Conservation (phyloP, 1,140 invertebrate species). For the Archegozetes longisetosus region DNA sequence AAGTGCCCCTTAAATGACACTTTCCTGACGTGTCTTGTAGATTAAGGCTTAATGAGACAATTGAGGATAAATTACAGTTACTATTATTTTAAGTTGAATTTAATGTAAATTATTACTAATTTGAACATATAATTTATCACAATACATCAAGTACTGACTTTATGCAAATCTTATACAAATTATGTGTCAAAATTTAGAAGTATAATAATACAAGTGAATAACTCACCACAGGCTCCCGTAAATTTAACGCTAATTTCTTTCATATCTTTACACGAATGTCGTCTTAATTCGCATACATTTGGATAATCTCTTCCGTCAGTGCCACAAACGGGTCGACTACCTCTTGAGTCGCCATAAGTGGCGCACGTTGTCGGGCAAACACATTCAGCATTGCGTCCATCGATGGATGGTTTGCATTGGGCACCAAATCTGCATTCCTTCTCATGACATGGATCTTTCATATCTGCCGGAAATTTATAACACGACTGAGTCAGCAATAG, state of each 20-base stretch:
- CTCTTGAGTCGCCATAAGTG: constrained; percentile 59
- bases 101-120: no score
- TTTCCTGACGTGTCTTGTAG: no score
- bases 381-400: constrained; percentile 51
- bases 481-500: constrained; percentile 23
- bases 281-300: constrained; percentile 61
- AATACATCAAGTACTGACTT: no score
- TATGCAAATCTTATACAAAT: no score
- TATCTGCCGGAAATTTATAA: constrained; percentile 44
- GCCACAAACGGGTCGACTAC: constrained; percentile 53
- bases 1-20: no score
- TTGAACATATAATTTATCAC: no score
- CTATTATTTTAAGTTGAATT: no score
- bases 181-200: no score
- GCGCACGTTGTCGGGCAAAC: constrained; percentile 56
- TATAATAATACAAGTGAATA: no score
- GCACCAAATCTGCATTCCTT: constrained; percentile 54
- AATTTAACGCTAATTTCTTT: constrained; percentile 68
- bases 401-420: constrained; percentile 52
- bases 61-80: no score
- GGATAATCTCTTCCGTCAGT: constrained; percentile 35
- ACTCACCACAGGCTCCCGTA: constrained; percentile 74
- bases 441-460: constrained; percentile 54
- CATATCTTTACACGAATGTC: constrained; percentile 51
- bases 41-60: no score